A percentile compares a stretch with the other conserved stretches of the same genome.
Conservation (phyloP, 2,113 vertebrate species). For the Tamias sibiricus region DNA sequence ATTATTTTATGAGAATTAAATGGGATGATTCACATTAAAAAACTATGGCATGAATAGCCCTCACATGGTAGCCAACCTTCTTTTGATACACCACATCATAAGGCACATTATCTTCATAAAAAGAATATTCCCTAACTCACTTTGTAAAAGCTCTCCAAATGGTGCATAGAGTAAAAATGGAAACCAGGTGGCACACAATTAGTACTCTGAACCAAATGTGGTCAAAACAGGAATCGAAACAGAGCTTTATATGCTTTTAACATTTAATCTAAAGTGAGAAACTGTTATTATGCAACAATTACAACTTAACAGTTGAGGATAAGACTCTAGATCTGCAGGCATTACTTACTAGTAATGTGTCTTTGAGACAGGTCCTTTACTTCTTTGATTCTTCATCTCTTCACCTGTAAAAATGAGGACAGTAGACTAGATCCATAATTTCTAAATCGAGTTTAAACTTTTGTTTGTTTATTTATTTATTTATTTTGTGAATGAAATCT, state of each 20-base stretch:
- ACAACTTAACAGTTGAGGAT: not conserved
- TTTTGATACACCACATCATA: not conserved
- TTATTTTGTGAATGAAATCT: not conserved
- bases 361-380: slow-evolving; percentile 40
- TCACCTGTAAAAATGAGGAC: slow-evolving; percentile 76
- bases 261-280: not conserved
- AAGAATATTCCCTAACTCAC: not conserved
- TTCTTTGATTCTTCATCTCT: slow-evolving; percentile 73
- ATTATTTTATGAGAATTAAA: not conserved
- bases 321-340: not conserved
- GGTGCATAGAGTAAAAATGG: not conserved
- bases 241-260: not conserved
- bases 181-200: not conserved
- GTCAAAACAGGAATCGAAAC: not conserved
- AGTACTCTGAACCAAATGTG: not conserved
- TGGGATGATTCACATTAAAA: not conserved
- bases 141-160: not conserved
- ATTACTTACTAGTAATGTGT: slow-evolving; percentile 71
- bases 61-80: not conserved
- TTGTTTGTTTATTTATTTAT: not conserved
- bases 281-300: not conserved
- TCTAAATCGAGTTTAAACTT: not conserved
- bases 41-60: not conserved
- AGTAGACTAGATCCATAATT: slow-evolving; percentile 33
- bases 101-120: not conserved